phyloP scores from a whole-genome alignment of 2,113 vertebrate species.

The human region GRCh38 chr12:55385001-55385500 shows the following conservation, averaged over 20 bases:
- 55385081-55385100: background rate
- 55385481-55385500: too few species aligned
- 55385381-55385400: background rate
- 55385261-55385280: background rate
- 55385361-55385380: background rate
- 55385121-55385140: background rate
- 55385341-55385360: background rate
- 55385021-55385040: background rate
- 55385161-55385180: background rate
- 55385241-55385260: background rate
- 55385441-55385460: background rate
- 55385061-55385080: background rate
- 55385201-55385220: background rate
- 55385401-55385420: background rate
- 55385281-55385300: background rate
- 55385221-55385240: background rate
- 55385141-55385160: background rate
- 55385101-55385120: background rate
- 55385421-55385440: constrained; percentile 7
- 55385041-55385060: background rate
- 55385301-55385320: background rate
- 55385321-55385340: background rate
- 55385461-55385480: background rate
- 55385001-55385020: background rate
- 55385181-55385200: background rate